A percentile compares a stretch with the other conserved stretches of the same genome.
Evolutionary conservation across 2,888 invertebrate genomes (phyloP).

Genomic region (Lamellibrachia satsuma): DNA sequence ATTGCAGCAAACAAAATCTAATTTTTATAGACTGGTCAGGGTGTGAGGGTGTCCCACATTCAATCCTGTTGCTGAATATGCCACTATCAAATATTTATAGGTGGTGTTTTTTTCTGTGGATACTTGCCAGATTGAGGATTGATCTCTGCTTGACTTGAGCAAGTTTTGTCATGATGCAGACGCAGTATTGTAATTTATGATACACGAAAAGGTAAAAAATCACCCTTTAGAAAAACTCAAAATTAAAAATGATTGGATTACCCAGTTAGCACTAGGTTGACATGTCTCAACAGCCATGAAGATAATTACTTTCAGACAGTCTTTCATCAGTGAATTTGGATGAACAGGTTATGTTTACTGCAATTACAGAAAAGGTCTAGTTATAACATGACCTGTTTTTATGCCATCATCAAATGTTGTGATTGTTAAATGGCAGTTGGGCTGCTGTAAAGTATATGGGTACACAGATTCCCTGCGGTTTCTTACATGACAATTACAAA

Average conservation of each 20-base stretch:
- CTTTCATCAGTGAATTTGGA: background rate
- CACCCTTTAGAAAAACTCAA: background rate
- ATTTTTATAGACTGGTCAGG: background rate
- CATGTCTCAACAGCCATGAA: background rate
- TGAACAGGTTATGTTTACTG: background rate
- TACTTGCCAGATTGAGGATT: background rate
- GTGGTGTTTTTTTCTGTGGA: background rate
- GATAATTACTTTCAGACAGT: background rate
- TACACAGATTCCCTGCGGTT: background rate
- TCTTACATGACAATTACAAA: background rate
- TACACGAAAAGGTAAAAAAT: background rate
- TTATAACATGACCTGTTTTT: background rate
- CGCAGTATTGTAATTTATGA: background rate
- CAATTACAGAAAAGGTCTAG: background rate
- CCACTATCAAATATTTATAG: background rate
- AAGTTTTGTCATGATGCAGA: background rate
- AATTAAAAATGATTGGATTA: background rate
- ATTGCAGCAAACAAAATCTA: background rate
- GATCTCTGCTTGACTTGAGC: background rate
- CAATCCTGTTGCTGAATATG: background rate
- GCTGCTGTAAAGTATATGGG: background rate
- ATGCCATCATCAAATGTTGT: background rate
- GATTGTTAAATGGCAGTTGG: too few relatives aligned
- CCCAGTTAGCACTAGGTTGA: background rate
- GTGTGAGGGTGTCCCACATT: background rate